Evolutionary conservation across 2,113 vertebrate genomes (phyloP).

Genomic region (Patagioenas fasciata): DNA sequence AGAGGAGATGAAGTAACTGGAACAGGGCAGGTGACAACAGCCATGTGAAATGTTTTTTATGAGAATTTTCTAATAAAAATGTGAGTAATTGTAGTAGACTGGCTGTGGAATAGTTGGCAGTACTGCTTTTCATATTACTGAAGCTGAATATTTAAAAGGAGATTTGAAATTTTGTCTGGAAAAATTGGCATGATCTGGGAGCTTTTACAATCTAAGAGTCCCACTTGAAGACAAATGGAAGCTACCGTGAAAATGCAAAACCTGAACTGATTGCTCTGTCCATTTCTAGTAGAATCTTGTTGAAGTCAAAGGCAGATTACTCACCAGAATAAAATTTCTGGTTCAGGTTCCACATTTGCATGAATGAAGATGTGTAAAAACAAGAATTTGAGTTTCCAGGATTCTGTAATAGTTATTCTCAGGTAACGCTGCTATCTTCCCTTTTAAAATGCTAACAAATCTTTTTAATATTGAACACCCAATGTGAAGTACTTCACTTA

Average conservation of each 20-base stretch:
- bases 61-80: slow-evolving; percentile 15
- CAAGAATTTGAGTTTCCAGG: slow-evolving; percentile 6
- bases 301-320: slow-evolving; percentile 19
- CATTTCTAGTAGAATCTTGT: neutral
- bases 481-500: neutral
- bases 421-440: neutral
- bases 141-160: slow-evolving; percentile 15
- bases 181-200: slow-evolving; percentile 8
- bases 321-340: slow-evolving; percentile 27
- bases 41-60: neutral
- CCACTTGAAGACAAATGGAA: neutral
- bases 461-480: neutral
- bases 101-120: neutral
- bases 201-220: neutral
- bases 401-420: neutral
- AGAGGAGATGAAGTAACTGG: neutral
- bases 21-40: neutral
- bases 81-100: neutral
- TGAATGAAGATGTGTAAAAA: slow-evolving; percentile 2
- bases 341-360: slow-evolving; percentile 7
- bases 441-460: neutral
- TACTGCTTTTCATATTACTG: neutral
- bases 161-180: neutral
- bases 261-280: neutral
- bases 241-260: neutral